Conservation (phyloP, 2,113 vertebrate species). For the Thermophis baileyi region DNA sequence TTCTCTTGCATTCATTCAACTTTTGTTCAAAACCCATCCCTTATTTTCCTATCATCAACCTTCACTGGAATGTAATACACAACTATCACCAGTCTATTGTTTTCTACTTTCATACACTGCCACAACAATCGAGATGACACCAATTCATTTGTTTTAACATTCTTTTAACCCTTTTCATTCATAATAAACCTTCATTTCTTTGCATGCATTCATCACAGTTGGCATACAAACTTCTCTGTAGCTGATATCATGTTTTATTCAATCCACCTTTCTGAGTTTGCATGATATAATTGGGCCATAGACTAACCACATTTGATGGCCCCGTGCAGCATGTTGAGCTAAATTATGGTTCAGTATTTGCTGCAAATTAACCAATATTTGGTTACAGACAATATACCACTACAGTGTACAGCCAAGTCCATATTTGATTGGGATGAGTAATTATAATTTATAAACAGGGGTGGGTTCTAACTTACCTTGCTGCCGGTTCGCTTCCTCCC, state of each 20-base stretch:
- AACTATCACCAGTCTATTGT: neutral
- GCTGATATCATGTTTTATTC: neutral
- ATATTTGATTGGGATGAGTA: neutral
- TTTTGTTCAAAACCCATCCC: neutral
- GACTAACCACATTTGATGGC: neutral
- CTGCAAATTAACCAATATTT: neutral
- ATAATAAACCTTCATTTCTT: neutral
- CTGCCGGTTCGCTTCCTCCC: no score
- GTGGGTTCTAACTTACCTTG: no score
- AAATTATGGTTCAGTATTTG: neutral
- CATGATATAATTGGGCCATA: neutral
- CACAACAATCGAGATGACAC: neutral
- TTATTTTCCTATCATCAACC: neutral
- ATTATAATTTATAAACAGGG: rapidly evolving
- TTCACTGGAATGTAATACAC: neutral
- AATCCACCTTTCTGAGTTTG: neutral
- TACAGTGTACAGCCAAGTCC: neutral
- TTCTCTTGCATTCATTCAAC: neutral
- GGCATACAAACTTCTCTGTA: neutral
- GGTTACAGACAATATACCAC: neutral
- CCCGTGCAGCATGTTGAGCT: neutral
- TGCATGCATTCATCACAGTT: neutral
- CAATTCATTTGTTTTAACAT: neutral
- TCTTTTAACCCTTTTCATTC: neutral
- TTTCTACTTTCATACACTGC: neutral